phyloP scores from a whole-genome alignment of 2,113 vertebrate genomes.

The Lasiurus cinereus region DNA sequence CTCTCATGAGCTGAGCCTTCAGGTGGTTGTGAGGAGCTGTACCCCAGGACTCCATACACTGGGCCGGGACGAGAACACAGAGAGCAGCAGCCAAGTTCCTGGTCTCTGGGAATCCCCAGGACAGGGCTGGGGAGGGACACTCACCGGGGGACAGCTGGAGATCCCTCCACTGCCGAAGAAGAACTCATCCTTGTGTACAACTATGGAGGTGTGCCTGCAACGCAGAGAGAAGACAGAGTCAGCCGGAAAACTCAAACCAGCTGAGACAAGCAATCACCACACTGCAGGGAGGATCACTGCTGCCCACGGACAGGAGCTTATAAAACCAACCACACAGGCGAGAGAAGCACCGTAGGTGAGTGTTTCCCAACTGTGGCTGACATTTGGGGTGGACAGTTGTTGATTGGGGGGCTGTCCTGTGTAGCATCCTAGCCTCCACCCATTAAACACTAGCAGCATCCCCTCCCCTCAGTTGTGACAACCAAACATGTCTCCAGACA shows the following conservation, averaged over 20 bases:
- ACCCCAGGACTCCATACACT: not conserved
- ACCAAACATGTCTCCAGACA: not conserved
- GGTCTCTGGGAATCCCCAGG: not conserved
- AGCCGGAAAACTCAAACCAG: not conserved
- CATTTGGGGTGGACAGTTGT: not conserved
- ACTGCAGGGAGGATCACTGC: not conserved
- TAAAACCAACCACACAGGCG: not conserved
- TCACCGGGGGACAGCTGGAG: constrained; percentile 94
- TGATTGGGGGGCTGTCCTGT: not conserved
- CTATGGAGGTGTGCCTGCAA: constrained; percentile 95
- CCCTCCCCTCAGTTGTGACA: not conserved
- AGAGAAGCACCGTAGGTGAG: not conserved
- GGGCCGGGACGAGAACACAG: not conserved
- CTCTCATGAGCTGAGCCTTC: not conserved
- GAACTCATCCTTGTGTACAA: constrained; percentile 95
- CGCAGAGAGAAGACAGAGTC: constrained; percentile 26
- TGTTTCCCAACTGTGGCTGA: not conserved
- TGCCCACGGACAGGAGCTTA: constrained; percentile 54
- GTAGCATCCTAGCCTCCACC: not conserved
- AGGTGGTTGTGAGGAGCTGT: not conserved
- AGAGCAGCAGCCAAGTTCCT: not conserved
- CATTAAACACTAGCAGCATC: not conserved
- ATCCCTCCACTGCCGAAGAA: constrained; percentile 95
- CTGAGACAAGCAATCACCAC: not conserved
- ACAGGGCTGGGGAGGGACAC: constrained; percentile 72